Conservation (phyloP, 92 coral and sea anemone genomes). For the Porites rus region DNA sequence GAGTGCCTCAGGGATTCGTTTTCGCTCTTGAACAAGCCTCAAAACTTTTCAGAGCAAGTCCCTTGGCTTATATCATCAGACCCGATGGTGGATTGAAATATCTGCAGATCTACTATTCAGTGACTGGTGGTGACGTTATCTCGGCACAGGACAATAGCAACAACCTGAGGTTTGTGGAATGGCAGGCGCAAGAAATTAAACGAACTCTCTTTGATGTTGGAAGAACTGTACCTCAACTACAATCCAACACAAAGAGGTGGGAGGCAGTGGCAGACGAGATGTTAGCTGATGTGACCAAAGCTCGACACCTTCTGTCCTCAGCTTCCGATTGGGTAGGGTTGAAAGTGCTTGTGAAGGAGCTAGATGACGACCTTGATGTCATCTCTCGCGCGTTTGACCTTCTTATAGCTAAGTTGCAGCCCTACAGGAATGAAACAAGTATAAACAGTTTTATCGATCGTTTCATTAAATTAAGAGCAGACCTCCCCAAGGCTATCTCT, state of each 20-base stretch:
- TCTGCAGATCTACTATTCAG: constrained; percentile 20
- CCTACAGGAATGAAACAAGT: constrained; percentile 20
- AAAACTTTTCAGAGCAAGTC: constrained; percentile 6
- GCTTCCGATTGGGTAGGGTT: not conserved
- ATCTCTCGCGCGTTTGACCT: constrained; percentile 12
- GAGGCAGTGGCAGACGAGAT: not conserved
- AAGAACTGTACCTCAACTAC: constrained; percentile 16
- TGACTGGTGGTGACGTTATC: constrained; percentile 13
- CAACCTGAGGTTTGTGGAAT: constrained; percentile 18
- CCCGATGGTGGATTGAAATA: not conserved
- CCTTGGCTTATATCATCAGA: not conserved
- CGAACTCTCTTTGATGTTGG: constrained; percentile 8
- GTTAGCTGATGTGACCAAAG: not conserved
- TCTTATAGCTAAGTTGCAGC: constrained; percentile 4
- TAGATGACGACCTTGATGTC: constrained; percentile 15
- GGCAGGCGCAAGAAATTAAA: constrained; percentile 10
- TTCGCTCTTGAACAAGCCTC: not conserved
- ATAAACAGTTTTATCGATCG: not conserved
- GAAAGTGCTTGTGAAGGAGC: not conserved
- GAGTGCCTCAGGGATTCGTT: constrained; percentile 8
- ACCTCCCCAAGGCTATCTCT: constrained; percentile 28
- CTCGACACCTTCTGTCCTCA: not conserved
- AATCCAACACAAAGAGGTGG: not conserved
- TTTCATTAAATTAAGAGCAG: not conserved
- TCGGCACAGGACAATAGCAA: not conserved